These are phyloP conservation scores for Pogonomyrmex californicus DNA, from an alignment of 1,140 invertebrate species.

Conservation along the genomic window DNA sequence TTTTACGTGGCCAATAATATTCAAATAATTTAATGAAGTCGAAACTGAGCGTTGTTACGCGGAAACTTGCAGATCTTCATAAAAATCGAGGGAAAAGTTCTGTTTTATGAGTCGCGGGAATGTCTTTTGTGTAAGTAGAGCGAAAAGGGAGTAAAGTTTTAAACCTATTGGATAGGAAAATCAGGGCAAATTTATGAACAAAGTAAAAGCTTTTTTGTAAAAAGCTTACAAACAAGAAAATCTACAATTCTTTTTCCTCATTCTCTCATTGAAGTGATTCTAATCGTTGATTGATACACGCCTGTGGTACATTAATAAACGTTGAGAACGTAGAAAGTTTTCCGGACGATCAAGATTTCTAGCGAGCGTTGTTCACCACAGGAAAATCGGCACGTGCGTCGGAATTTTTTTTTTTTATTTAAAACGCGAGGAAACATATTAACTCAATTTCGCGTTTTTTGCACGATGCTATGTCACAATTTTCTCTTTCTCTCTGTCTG, in stretches of 20 bases:
- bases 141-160: conserved; percentile 43
- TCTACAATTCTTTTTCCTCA: not conserved
- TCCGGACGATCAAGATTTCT: not conserved
- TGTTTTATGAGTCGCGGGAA: conserved; percentile 42
- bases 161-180: conserved; percentile 47
- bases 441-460: conserved; percentile 67
- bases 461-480: not conserved
- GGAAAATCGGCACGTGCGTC: not conserved
- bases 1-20: conserved; percentile 58
- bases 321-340: not conserved
- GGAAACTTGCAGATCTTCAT: conserved; percentile 49
- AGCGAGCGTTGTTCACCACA: not conserved
- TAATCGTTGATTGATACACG: not conserved
- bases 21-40: conserved; percentile 45
- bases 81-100: conserved; percentile 68
- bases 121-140: conserved; percentile 55
- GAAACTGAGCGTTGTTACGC: conserved; percentile 33
- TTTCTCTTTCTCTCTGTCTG: conserved; percentile 7
- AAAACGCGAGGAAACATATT: conserved; percentile 27
- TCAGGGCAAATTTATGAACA: conserved; percentile 33
- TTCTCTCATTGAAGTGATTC: not conserved
- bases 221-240: conserved; percentile 41
- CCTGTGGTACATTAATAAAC: conserved; percentile 14
- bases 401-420: conserved; percentile 15
- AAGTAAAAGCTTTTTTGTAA: conserved; percentile 50